Evolutionary conservation across 2,888 invertebrate genomes (phyloP).

Genomic region (Conchocele bisecta): DNA sequence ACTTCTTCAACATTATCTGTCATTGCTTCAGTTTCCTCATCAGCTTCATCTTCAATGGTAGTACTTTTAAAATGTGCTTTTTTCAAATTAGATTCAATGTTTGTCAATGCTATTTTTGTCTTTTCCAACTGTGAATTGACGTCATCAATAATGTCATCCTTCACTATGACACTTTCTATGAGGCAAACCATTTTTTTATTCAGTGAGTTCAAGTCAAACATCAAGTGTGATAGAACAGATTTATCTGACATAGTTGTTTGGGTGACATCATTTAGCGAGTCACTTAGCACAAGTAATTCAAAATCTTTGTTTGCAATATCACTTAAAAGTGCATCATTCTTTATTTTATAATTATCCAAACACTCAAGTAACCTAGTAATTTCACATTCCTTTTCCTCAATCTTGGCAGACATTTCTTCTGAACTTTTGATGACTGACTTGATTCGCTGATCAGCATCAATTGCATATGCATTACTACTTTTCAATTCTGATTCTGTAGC

Average conservation of each 20-base stretch:
- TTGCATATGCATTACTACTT: too few species aligned
- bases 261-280: constrained; percentile 3
- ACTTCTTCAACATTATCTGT: background rate
- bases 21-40: too few species aligned
- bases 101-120: too few species aligned
- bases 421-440: too few species aligned
- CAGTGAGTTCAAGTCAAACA: constrained; percentile 27
- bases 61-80: too few species aligned
- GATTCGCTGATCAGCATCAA: too few species aligned
- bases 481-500: too few species aligned
- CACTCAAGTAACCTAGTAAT: constrained; percentile 12
- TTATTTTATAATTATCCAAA: constrained; percentile 17
- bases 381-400: constrained; percentile 30
- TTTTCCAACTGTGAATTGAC: too few species aligned
- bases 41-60: too few species aligned
- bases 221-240: constrained; percentile 40
- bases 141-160: constrained; percentile 12
- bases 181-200: constrained; percentile 24
- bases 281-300: constrained; percentile 26
- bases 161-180: constrained; percentile 29
- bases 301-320: background rate
- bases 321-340: background rate
- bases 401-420: background rate
- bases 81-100: too few species aligned
- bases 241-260: constrained; percentile 42